Evolutionary conservation across 2,797 vertebrate genomes (phyloP).

Genomic region (Falco concolor): DNA sequence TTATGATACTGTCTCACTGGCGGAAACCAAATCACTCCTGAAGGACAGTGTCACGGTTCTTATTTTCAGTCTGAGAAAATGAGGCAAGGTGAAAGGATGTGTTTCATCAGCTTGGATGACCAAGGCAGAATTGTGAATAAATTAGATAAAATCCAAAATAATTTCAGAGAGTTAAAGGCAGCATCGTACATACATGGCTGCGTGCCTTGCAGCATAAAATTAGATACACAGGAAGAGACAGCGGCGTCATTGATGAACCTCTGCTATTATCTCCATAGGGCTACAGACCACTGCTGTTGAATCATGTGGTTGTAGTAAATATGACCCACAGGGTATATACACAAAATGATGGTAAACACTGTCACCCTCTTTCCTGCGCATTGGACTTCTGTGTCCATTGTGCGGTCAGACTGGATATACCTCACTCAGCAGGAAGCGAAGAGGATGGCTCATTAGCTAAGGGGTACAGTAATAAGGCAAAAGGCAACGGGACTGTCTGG

Average conservation of each 20-base stretch:
- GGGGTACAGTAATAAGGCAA: background rate
- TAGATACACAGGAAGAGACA: background rate
- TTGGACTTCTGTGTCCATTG: background rate
- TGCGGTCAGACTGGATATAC: background rate
- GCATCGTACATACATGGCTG: background rate
- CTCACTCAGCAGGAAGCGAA: background rate
- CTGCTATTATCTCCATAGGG: background rate
- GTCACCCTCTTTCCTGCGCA: background rate
- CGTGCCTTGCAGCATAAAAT: background rate
- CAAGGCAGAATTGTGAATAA: background rate
- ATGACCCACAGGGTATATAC: background rate
- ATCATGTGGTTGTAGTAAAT: background rate
- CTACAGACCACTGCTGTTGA: background rate
- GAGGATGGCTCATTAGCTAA: conserved; percentile 3
- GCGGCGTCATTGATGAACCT: background rate
- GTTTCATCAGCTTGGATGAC: background rate
- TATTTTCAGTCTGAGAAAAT: background rate
- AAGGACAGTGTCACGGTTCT: background rate
- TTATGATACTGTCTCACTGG: background rate
- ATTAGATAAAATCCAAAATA: background rate
- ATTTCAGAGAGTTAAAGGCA: background rate
- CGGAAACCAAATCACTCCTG: background rate
- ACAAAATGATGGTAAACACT: background rate
- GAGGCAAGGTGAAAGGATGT: background rate
- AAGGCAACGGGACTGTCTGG: conserved; percentile 23